These are phyloP conservation scores for Scaptomyza cyrtandrae DNA, from an alignment of 2,888 invertebrate genomes.

Conservation along the genomic window DNA sequence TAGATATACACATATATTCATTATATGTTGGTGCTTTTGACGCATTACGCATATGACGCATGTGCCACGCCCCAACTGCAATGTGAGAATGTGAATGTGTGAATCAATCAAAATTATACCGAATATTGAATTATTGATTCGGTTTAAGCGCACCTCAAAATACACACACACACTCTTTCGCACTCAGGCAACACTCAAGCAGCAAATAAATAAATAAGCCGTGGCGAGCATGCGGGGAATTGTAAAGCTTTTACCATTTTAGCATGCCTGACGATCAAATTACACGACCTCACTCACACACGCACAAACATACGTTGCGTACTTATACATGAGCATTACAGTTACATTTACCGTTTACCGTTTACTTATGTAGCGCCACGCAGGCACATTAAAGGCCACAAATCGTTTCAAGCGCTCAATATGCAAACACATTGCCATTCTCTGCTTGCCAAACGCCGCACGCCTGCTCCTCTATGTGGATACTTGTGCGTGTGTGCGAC, in stretches of 20 bases:
- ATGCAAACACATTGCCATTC: slow-evolving; percentile 59
- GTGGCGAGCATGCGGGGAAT: slow-evolving; percentile 25
- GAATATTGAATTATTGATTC: slow-evolving; percentile 78
- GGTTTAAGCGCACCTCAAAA: slow-evolving; percentile 56
- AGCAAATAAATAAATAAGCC: slow-evolving; percentile 49
- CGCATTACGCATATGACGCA: slow-evolving; percentile 56
- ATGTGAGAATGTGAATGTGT: too few relatives aligned
- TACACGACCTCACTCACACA: slow-evolving; percentile 44
- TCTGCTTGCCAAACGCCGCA: slow-evolving; percentile 13
- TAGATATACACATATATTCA: slow-evolving; percentile 3
- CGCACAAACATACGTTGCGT: slow-evolving; percentile 24
- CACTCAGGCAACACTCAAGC: slow-evolving; percentile 33
- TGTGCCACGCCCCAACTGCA: slow-evolving; percentile 38
- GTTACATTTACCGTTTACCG: slow-evolving; percentile 58
- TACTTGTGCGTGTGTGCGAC: slow-evolving; percentile 8
- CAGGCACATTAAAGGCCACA: slow-evolving; percentile 73
- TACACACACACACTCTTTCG: slow-evolving; percentile 5
- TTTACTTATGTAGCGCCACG: slow-evolving; percentile 74
- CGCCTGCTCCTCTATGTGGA: not conserved
- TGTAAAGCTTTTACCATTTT: slow-evolving; percentile 38
- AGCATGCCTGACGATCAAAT: slow-evolving; percentile 64
- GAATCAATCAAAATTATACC: slow-evolving; percentile 73
- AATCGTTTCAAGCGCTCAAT: slow-evolving; percentile 72
- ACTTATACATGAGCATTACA: slow-evolving; percentile 45
- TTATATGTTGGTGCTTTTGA: slow-evolving; percentile 4